phyloP scores from a whole-genome alignment of 2,113 vertebrate genomes.

The Siniperca chuatsi region DNA sequence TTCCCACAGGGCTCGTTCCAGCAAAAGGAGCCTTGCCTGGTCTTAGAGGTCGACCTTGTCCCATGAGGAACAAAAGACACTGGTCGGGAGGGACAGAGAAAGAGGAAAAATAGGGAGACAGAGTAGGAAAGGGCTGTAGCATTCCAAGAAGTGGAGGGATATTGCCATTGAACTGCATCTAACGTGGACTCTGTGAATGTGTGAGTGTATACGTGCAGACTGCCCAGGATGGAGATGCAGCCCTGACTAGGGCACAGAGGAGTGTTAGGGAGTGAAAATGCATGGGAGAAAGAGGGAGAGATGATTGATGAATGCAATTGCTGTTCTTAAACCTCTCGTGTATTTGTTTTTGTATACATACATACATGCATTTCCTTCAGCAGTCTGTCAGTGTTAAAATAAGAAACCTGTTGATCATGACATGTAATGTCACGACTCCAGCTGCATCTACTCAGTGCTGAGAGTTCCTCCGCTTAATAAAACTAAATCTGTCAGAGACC shows the following conservation, averaged over 20 bases:
- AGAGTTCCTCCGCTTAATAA: constrained; percentile 24
- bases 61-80: constrained; percentile 62
- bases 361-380: not conserved
- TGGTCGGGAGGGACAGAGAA: constrained; percentile 11
- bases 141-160: constrained; percentile 28
- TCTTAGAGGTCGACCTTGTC: constrained; percentile 62
- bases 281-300: not conserved
- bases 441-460: constrained; percentile 10
- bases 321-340: constrained; percentile 14
- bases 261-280: constrained; percentile 24
- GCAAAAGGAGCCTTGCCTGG: constrained; percentile 33
- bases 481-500: constrained; percentile 43
- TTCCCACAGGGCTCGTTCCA: constrained; percentile 69
- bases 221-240: constrained; percentile 28
- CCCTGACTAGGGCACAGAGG: not conserved
- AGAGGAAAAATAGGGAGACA: not conserved
- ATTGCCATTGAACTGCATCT: constrained; percentile 35
- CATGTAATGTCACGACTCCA: constrained; percentile 15
- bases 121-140: constrained; percentile 30
- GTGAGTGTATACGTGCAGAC: constrained; percentile 2
- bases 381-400: not conserved
- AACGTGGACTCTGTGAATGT: constrained; percentile 8
- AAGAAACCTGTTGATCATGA: constrained; percentile 2
- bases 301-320: constrained; percentile 39
- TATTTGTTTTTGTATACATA: not conserved